A percentile compares a stretch with the other conserved stretches of the same genome.
Evolutionary conservation across 2,113 vertebrate genomes (phyloP).

Genomic region (Mixornis gularis): DNA sequence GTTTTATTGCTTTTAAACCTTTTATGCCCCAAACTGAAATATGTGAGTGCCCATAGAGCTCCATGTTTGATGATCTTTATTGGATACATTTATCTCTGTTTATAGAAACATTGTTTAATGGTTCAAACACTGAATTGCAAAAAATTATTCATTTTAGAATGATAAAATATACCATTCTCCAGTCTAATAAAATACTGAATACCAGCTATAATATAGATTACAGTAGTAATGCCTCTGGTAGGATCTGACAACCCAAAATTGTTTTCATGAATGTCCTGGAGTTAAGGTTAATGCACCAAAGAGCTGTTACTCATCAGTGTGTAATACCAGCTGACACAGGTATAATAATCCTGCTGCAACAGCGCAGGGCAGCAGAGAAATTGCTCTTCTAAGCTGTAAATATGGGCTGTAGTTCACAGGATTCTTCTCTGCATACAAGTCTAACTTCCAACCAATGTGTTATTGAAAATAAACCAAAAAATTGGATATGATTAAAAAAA

Average conservation of each 20-base stretch:
- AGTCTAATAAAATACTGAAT: conserved; percentile 61
- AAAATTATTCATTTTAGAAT: conserved; percentile 38
- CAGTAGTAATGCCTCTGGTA: conserved; percentile 1
- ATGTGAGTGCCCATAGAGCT: conserved; percentile 1
- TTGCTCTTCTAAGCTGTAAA: not conserved
- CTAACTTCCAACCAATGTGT: not conserved
- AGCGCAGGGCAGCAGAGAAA: not conserved
- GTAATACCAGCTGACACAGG: not conserved
- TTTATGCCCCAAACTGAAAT: conserved; percentile 46
- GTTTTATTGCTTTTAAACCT: conserved; percentile 8
- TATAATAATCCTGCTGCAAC: not conserved
- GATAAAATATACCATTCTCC: conserved; percentile 4
- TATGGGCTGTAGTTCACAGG: not conserved
- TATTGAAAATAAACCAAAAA: not conserved
- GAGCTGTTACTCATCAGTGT: conserved; percentile 20
- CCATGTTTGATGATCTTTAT: conserved; percentile 3
- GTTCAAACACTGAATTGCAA: conserved; percentile 44
- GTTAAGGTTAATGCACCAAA: conserved; percentile 39
- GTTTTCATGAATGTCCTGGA: conserved; percentile 34
- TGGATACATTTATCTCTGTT: conserved; percentile 40
- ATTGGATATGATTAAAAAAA: not conserved
- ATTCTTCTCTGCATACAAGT: not conserved
- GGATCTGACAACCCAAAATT: not conserved
- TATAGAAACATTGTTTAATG: conserved; percentile 36
- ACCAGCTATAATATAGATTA: conserved; percentile 24